Base-by-base conservation (phyloP, 2,113 vertebrate species). In the Crotalus helleri region DNA sequence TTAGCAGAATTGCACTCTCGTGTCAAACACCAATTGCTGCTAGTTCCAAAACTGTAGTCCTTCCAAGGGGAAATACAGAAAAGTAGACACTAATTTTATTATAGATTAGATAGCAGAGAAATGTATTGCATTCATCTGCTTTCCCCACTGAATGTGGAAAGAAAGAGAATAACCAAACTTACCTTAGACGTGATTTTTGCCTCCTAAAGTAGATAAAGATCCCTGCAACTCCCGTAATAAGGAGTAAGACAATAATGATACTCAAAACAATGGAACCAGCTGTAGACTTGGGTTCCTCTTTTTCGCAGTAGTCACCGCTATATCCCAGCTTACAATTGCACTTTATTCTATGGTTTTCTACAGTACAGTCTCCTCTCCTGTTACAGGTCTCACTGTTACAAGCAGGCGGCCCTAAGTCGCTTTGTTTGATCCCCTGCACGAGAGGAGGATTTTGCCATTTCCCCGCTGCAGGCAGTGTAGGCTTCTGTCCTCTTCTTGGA, bases 311-410 rank as follows among this genome's bases (percentile, higher is more conserved):
- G 90, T 98, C 96, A 0, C 98, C 98, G 0, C 91, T 96, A 33
- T 98, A 98, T 46, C 98, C 98, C 55, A 95, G 24, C 33, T 92
- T 13, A 0, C 99, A 99, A 89, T 95, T 97, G 85, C 98, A 99
- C 0, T 6, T 97, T 19, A 95, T 96, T 29, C 23, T 90, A 46
- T 95, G 95, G 1, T 96, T 97, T 85, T 97, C 97, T 0, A 94
- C 53, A 29, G 97, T 92, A 3, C 99, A 99, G 19, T 33, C 94
- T 39, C 98, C 98, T 0, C 94, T 98, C 86, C 97, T 94, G 3
- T 95, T 97, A 93, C 99, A 99, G 0, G 59, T 97, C 69, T 98
- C 94, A 0, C 95, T 95, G 87, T 96, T 97, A 92, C 99, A 99
- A 0, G 97, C 96, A 39, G 90, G 17, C 0, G 96, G 92, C 29